A percentile compares a stretch with the other conserved stretches of the same genome.
Conservation (phyloP, 2,113 vertebrate genomes). For the Poeciliopsis prolifica region DNA sequence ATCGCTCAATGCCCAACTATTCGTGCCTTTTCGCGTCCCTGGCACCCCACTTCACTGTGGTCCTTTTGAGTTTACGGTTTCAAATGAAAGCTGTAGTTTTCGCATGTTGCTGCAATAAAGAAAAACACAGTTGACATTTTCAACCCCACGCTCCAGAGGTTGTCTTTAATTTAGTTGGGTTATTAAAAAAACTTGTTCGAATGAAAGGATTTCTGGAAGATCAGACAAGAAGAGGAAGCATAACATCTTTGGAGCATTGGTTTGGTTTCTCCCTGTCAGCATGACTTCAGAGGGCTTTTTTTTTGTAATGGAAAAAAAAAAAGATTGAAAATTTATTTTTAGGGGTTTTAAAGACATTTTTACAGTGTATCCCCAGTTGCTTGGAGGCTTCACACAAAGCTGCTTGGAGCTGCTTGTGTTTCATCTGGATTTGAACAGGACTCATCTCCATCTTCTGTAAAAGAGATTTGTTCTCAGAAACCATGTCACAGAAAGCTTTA, state of each 20-base stretch:
- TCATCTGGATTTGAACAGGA: slow-evolving; percentile 53
- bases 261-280: background rate
- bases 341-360: slow-evolving; percentile 10
- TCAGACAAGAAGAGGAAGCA: too few species aligned
- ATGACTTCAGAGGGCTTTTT: background rate
- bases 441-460: slow-evolving; percentile 73
- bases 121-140: too few species aligned
- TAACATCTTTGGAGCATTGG: background rate
- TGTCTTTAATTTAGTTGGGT: too few species aligned
- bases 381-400: slow-evolving; percentile 27
- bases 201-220: too few species aligned
- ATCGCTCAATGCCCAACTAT: slow-evolving; percentile 15
- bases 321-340: slow-evolving; percentile 9
- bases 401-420: slow-evolving; percentile 12
- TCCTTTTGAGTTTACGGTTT: slow-evolving; percentile 3
- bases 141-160: too few species aligned
- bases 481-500: slow-evolving; percentile 74
- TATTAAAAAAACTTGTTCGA: too few species aligned
- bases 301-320: slow-evolving; percentile 12
- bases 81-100: slow-evolving; percentile 30
- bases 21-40: slow-evolving; percentile 55
- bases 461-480: slow-evolving; percentile 56
- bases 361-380: slow-evolving; percentile 10
- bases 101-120: background rate
- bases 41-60: slow-evolving; percentile 1